Evolutionary conservation across 1,140 invertebrate genomes (phyloP).

Genomic region (Pachyrhynchus sulphureomaculatus): DNA sequence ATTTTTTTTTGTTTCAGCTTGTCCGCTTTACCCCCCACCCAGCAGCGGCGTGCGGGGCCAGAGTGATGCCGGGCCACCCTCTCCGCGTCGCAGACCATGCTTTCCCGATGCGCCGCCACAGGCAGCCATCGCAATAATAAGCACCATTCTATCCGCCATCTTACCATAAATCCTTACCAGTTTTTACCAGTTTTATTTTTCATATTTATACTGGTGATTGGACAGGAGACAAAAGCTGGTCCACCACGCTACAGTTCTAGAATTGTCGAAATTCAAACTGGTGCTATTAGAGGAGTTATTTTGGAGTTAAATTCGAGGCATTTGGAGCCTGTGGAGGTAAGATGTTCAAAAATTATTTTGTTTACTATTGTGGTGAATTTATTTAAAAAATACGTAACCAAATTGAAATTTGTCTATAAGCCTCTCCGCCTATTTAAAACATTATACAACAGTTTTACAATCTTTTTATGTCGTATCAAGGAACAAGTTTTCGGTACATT

Average conservation of each 20-base stretch:
- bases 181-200: constrained; percentile 2
- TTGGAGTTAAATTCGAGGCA: constrained; percentile 73
- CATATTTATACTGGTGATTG: neutral
- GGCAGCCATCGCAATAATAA: constrained; percentile 7
- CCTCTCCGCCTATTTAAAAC: too few relatives aligned
- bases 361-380: too few relatives aligned
- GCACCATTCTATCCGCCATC: neutral
- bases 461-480: too few relatives aligned
- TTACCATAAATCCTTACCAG: neutral
- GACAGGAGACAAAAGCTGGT: constrained; percentile 7
- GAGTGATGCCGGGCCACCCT: constrained; percentile 24
- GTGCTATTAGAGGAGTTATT: constrained; percentile 68
- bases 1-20: constrained; percentile 1
- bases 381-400: too few relatives aligned
- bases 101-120: constrained; percentile 23
- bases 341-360: constrained; percentile 40
- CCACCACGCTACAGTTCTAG: constrained; percentile 61
- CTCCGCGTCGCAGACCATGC: constrained; percentile 20
- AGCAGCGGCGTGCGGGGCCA: neutral
- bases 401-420: too few relatives aligned
- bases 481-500: too few relatives aligned
- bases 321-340: constrained; percentile 76
- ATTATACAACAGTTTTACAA: too few relatives aligned
- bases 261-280: constrained; percentile 65
- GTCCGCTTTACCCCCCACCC: neutral